Evolutionary conservation across 2,113 vertebrate species (phyloP).

Genomic region (Phalacrocorax brasilianus): DNA sequence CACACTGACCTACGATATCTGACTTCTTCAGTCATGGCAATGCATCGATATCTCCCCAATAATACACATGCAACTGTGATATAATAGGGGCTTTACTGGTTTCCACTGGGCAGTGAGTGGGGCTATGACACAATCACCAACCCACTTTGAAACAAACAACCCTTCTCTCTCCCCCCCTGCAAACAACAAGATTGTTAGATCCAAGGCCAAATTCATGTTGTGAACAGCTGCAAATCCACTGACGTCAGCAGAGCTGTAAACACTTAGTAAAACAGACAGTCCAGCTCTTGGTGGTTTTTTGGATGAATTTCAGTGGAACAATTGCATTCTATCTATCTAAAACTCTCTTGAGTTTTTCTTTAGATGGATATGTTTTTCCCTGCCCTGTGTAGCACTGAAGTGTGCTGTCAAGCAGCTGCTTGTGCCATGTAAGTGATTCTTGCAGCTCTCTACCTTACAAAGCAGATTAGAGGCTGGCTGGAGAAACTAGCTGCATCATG

Average conservation of each 20-base stretch:
- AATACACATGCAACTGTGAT: background rate
- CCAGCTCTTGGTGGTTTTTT: background rate
- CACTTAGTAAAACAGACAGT: background rate
- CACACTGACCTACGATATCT: accelerated
- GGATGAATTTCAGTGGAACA: background rate
- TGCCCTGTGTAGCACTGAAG: background rate
- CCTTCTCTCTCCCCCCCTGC: background rate
- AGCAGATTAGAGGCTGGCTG: background rate
- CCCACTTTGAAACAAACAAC: background rate
- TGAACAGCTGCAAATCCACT: conserved; percentile 51
- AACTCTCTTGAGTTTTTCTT: background rate
- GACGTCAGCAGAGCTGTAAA: conserved; percentile 29
- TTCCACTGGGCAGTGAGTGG: background rate
- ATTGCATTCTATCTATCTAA: background rate
- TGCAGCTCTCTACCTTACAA: background rate
- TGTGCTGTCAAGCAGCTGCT: background rate
- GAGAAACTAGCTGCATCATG: background rate
- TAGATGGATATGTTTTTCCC: background rate
- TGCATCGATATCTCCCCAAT: background rate
- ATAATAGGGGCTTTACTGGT: background rate
- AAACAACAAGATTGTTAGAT: background rate
- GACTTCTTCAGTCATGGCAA: background rate
- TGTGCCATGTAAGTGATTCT: accelerated
- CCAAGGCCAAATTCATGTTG: conserved; percentile 15
- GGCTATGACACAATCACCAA: background rate